A percentile compares a stretch with the other conserved stretches of the same genome.
phyloP scores from a whole-genome alignment of 1,140 invertebrate species.

The Ostrea denselamellosa region DNA sequence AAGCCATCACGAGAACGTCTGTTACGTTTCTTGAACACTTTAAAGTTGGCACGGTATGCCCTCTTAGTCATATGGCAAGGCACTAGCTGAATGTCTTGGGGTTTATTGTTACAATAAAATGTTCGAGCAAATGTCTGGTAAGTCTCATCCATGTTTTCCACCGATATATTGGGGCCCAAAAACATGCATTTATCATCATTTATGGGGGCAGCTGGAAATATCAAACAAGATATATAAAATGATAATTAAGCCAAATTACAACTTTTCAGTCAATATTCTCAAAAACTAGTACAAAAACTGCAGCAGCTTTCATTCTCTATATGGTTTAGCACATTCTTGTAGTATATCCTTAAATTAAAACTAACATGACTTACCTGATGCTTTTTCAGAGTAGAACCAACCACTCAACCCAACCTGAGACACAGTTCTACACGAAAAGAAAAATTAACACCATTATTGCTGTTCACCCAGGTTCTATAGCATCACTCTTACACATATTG shows the following conservation, averaged over 20 bases:
- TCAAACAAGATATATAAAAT: neutral
- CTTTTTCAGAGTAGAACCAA: constrained; percentile 21
- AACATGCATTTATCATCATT: neutral
- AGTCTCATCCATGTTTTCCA: neutral
- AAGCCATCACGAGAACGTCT: neutral
- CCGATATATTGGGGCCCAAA: neutral
- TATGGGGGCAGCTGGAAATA: neutral
- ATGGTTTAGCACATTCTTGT: too few species aligned
- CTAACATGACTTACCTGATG: neutral
- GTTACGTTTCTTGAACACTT: neutral
- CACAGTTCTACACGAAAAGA: neutral
- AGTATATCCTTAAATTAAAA: too few species aligned
- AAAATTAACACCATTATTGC: neutral
- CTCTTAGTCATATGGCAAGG: constrained; percentile 19
- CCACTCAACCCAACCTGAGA: neutral
- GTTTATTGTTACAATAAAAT: neutral
- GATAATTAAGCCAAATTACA: neutral
- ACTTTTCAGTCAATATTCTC: neutral
- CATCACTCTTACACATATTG: neutral
- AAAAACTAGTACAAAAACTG: neutral
- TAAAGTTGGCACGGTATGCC: neutral
- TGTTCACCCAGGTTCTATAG: neutral
- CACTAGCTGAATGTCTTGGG: neutral
- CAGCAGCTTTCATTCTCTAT: too few species aligned
- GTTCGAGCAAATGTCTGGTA: neutral